Conservation (phyloP, 2,797 vertebrate species). For the Siniperca obscura region DNA sequence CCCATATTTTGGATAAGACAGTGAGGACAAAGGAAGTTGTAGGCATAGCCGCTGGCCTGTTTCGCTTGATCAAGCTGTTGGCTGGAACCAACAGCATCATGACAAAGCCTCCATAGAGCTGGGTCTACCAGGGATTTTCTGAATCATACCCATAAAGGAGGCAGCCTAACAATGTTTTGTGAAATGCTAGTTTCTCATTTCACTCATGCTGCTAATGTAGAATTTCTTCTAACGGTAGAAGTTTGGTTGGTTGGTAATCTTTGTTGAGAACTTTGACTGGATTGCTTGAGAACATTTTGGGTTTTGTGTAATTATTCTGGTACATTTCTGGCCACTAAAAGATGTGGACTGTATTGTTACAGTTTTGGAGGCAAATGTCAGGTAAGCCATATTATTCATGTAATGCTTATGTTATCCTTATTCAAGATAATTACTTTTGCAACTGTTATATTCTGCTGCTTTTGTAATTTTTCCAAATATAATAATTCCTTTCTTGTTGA, state of each 20-base stretch:
- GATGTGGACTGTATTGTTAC: background rate
- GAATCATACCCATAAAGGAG: constrained; percentile 49
- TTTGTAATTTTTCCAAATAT: background rate
- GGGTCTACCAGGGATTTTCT: constrained; percentile 63
- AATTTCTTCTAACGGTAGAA: constrained; percentile 11
- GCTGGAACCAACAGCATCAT: constrained; percentile 63
- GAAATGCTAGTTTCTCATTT: constrained; percentile 35
- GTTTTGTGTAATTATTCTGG: background rate
- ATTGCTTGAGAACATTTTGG: background rate
- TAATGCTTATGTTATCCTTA: background rate
- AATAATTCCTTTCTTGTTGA: background rate
- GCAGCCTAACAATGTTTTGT: constrained; percentile 27
- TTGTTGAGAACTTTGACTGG: constrained; percentile 9
- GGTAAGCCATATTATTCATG: background rate
- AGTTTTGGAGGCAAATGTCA: background rate
- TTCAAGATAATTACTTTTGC: background rate
- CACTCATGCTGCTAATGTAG: constrained; percentile 3
- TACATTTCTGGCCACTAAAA: background rate
- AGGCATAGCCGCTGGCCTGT: constrained; percentile 68
- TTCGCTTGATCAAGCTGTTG: constrained; percentile 72
- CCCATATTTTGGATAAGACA: constrained; percentile 71
- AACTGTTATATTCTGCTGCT: background rate
- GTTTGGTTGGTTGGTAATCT: background rate
- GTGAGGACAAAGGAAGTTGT: constrained; percentile 59
- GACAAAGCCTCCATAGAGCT: constrained; percentile 63